Base-by-base conservation (phyloP, 2,113 vertebrate genomes). In the Limanda limanda region DNA sequence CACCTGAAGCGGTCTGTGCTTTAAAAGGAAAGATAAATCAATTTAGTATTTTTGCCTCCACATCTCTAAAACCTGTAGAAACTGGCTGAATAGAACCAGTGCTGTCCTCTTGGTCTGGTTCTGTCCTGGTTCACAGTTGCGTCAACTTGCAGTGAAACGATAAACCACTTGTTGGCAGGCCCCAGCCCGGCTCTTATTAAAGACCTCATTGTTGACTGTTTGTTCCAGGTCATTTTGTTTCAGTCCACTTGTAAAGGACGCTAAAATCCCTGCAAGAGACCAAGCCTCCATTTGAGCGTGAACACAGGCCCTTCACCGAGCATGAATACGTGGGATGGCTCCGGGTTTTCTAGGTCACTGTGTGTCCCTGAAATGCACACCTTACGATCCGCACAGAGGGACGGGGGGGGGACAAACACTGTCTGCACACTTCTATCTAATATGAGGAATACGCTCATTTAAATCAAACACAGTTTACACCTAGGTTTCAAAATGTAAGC, bases 121-220 rank as follows among this genome's bases (percentile, higher is more conserved):
- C 59, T 47, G 68, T 80, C 40, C 65, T 42, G 69, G 71, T 60
- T 63, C 47, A 60, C 70, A 66, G 63, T 77, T 63, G 24, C 1
- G 51, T 68, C 25, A 70, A 68, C 27, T 76, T 54, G 60, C 74
- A 73, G 78, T 91, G 91, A 91, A 92, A 93, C 24, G 72, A 89
- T 89, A 92, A 89, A 90, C 90, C 80, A 37, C 85, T 86, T 65
- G 83, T 87, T 91, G 76, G 77, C 83, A 55, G 78, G 71, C 66
- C 88, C 67, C 68, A 54, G 83, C 64, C 65, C 74, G 63, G 79
- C 85, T 86, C 78, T 78, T 90, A 86, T 91, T 92, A 94, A 93
- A 93, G 89, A 69, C 82, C 86, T 91, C 86, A 89, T 92, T 93
- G 92, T 94, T 85, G 81, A 91, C 86, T 84, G 84, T 92, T 91